These are phyloP conservation scores for Ptyas mucosa DNA, from an alignment of 2,113 vertebrate species.

Conservation along the genomic window DNA sequence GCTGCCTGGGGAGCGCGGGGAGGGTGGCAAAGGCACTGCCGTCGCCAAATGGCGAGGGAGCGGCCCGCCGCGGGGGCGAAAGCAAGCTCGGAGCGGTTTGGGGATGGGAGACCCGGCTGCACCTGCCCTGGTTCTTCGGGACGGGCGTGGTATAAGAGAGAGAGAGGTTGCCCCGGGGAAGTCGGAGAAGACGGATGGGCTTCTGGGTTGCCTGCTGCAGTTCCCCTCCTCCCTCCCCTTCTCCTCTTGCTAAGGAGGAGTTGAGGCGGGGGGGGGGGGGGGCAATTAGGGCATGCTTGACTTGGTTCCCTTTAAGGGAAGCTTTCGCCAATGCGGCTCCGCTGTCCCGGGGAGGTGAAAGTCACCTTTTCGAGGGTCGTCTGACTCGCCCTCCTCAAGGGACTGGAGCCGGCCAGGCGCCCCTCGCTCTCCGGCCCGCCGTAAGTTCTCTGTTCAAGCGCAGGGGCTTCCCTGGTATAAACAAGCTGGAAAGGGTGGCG, in stretches of 20 bases:
- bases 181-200: neutral
- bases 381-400: neutral
- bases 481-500: neutral
- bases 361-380: neutral
- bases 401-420: neutral
- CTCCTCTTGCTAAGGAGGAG: neutral
- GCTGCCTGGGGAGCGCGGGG: neutral
- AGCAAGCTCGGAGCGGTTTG: rapidly evolving
- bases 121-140: neutral
- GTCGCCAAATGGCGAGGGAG: neutral
- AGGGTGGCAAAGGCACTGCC: neutral
- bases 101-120: rapidly evolving
- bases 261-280: neutral
- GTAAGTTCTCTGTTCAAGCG: neutral
- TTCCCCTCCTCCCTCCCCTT: neutral
- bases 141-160: neutral
- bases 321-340: constrained; percentile 9
- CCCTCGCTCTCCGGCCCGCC: neutral
- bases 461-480: neutral
- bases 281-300: neutral
- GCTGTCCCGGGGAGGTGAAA: neutral
- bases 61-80: no score
- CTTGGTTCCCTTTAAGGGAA: neutral
- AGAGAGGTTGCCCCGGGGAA: neutral
- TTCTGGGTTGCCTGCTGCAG: neutral